Evolutionary conservation across 2,888 invertebrate genomes (phyloP), one percentile per base, ranked within the genome.

Genomic region (Erannis defoliaria): DNA sequence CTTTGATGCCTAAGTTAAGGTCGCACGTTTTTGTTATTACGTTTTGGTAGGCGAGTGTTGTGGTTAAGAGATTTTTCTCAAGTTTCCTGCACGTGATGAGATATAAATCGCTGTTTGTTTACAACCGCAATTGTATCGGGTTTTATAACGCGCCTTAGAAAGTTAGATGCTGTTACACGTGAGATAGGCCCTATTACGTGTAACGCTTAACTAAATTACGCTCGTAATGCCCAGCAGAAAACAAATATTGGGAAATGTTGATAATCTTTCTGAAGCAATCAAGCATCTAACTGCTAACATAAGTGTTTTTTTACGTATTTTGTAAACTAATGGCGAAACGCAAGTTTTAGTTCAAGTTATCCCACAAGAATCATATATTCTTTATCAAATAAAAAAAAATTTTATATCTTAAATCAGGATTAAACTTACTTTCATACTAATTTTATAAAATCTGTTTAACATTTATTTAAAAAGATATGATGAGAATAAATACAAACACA

Each of bases 1-100:
- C 68, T 67, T 62, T 61, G 55, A 53, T 21, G 53, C 61, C 48
- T 48, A 43, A 54, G 58, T 53, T 71, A 64, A 71, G 68, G 68
- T 71, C 70, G 64, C 33, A 55, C 23, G 50, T 56, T 43, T 53
- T 26, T 26, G 55, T 55, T 38, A 48, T 48, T 49, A 49, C 50
- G 58, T 64, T 56, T 66, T 46, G 62, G 62, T 46, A 64, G 56
- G 58, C 46, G 40, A 51, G 43, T 46, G 33, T 18, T 40, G 38
- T 29, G 35, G 35, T 56, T 54, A 64, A 49, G 51, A 60, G 55
- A 59, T 54, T 57, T 62, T 63, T 53, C 57, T 57, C 45, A 33
- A 51, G 58, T 57, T 62, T 62, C 49, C 43, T 55, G 46, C 53
- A 55, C 48, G 56, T 46, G 50, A 64, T 62, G 46, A 61, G 60